These are phyloP conservation scores for Trinectes maculatus DNA, from an alignment of 2,113 vertebrate genomes.

Conservation along the genomic window DNA sequence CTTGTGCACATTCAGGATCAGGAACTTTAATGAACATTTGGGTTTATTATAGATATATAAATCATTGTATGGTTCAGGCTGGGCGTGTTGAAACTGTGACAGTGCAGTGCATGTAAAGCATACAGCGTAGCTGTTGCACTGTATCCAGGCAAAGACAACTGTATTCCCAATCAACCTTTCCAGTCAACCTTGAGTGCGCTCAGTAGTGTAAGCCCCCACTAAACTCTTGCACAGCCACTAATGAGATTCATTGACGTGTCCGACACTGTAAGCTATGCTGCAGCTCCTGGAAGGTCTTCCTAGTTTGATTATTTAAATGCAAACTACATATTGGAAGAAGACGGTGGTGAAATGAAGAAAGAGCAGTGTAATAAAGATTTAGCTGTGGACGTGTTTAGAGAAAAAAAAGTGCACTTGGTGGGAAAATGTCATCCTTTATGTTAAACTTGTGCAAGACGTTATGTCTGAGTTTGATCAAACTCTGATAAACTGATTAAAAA, in stretches of 20 bases:
- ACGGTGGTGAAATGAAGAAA: neutral
- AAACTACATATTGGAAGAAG: neutral
- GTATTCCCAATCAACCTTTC: conserved; percentile 50
- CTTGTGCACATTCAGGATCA: too few species aligned
- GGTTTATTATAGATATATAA: neutral
- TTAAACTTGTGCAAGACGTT: too few species aligned
- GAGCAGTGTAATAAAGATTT: neutral
- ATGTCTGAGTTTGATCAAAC: too few species aligned
- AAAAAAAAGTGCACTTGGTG: neutral
- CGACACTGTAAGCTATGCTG: conserved; percentile 55
- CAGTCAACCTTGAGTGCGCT: conserved; percentile 46
- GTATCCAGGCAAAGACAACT: conserved; percentile 13
- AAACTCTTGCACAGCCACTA: conserved; percentile 72
- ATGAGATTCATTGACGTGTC: conserved; percentile 65
- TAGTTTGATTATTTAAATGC: neutral
- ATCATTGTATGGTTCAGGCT: neutral
- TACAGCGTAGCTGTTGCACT: neutral
- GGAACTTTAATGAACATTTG: neutral
- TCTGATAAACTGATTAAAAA: too few species aligned
- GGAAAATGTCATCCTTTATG: too few species aligned
- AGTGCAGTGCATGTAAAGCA: neutral
- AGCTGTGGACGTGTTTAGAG: neutral
- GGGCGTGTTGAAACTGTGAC: neutral
- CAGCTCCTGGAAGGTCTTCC: conserved; percentile 17
- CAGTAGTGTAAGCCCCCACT: conserved; percentile 69